Base-by-base conservation (phyloP, 2,888 invertebrate species). In the Cephus nigrinus region DNA sequence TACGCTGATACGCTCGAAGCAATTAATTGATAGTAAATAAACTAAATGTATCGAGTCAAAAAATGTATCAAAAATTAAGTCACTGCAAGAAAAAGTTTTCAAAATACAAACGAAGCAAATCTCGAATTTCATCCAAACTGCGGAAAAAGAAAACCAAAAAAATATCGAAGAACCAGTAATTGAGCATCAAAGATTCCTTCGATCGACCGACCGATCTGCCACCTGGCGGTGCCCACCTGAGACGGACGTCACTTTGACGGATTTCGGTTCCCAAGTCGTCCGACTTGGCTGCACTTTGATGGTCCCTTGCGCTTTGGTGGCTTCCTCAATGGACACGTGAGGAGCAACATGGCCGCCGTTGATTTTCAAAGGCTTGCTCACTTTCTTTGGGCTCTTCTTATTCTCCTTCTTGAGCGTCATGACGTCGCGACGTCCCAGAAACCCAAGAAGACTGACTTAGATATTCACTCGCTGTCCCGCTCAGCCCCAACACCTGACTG, bases 361-460 rank as follows among this genome's bases (percentile, higher is more conserved):
- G 23, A 55, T 23, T 80, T 82, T 80, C 73, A 40, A 23, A 15
- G 78, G 77, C 68, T 85, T 87, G n/a, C 76, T 79, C 74, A 79
- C 75, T 78, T 85, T 88, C 76, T 83, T 88, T 79, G 79, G 75
- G 68, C 81, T 80, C 78, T 80, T 86, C 80, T 85, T 84, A 76
- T 76, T 80, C 77, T 89, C 87, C 79, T 86, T 88, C 76, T 82
- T 86, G 73, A 84, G 78, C 78, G 88, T 88, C 86, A 88, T 89
- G 71, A n/a, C 71, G 71, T 71, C 33, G 31, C 71, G 71, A n/a
- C 35, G 36, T n/a, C 33, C 15, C 55, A 1, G 23, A 23, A 55
- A 55, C 55, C 23, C 55, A 5, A 55, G 15, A 23, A 55, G 55
- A 55, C 5, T 5, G 55, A 55, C 55, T 55, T 55, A 55, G 55